Evolutionary conservation across 2,113 vertebrate genomes (phyloP), one percentile per base, ranked within the genome.

Genomic region (Pyrgilauda ruficollis): DNA sequence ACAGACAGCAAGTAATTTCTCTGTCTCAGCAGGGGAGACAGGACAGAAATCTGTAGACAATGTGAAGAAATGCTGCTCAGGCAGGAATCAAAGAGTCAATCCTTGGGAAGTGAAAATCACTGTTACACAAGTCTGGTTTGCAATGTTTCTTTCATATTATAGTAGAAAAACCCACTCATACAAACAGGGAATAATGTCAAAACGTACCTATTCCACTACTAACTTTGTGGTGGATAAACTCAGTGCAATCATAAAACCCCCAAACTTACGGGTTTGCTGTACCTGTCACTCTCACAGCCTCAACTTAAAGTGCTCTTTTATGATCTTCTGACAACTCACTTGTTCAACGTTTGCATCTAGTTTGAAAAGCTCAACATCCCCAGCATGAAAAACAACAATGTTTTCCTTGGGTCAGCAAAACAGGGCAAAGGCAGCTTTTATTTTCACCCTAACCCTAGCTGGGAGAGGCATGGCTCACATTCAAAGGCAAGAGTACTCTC

Each of bases 351-450:
- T 35, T 75, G 24, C 20, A 53, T 75, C 74, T 69, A 30, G 31
- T 46, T 58, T 72, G 67, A 67, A 83, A 83, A 67, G 39, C 24
- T 41, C 24, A 52, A 78, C 44, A 62, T 79, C 56, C 84, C 41
- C 61, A 80, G 59, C 24, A 44, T 24, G 56, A 69, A 69, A 79
- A 53, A 37, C 56, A 72, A 70, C 68, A 74, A 35, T 19, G 50
- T 74, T 95, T 79, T 22, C 67, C 37, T 47, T 30, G 75, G 89
- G 72, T 91, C 83, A 95, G 79, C 35, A 84, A 62, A 97, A 84
- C 74, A 66, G 1, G 15, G 59, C 50, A 93, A 86, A 86, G 4
- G n/a, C 50, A 70, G 68, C 61, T 93, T 92, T 89, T 61, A 24
- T 83, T 95, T n/a, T 33, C 39, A 55, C 55, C 81, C 67, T 56